phyloP scores from a whole-genome alignment of 1,140 invertebrate genomes.

The Neuroterus valhalla region DNA sequence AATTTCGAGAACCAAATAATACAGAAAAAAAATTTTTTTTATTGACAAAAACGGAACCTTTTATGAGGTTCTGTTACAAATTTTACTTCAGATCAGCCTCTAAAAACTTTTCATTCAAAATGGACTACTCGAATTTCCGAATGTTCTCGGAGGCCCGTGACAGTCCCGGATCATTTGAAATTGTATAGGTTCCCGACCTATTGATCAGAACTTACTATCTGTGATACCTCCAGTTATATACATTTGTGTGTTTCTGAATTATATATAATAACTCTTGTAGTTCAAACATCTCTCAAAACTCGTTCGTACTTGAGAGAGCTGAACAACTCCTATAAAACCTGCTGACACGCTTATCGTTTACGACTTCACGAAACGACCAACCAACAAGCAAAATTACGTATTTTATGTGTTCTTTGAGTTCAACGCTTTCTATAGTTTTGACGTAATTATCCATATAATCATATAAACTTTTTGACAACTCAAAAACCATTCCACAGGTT shows the following conservation, averaged over 20 bases:
- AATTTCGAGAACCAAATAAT: too few relatives aligned
- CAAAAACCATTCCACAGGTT: neutral
- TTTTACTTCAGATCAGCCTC: too few relatives aligned
- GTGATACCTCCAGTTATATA: too few relatives aligned
- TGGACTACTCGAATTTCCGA: too few relatives aligned
- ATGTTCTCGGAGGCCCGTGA: too few relatives aligned
- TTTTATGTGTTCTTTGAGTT: conserved; percentile 1
- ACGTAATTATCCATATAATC: neutral
- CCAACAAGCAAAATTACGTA: conserved; percentile 19
- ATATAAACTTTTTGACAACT: conserved; percentile 6
- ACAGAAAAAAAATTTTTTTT: too few relatives aligned
- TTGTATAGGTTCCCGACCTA: too few relatives aligned
- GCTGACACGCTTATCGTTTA: conserved; percentile 11
- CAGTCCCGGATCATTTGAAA: too few relatives aligned
- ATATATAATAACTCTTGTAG: conserved; percentile 8
- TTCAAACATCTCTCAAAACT: neutral
- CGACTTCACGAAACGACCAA: conserved; percentile 24
- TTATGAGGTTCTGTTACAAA: too few relatives aligned
- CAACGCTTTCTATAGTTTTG: conserved; percentile 7
- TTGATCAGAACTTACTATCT: too few relatives aligned
- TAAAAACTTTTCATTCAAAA: too few relatives aligned
- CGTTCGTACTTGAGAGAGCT: neutral
- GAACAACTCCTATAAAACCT: conserved; percentile 5
- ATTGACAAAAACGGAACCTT: too few relatives aligned
- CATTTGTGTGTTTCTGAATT: neutral